phyloP scores from a whole-genome alignment of 2,113 vertebrate species.

The Haliaeetus leucogaster region DNA sequence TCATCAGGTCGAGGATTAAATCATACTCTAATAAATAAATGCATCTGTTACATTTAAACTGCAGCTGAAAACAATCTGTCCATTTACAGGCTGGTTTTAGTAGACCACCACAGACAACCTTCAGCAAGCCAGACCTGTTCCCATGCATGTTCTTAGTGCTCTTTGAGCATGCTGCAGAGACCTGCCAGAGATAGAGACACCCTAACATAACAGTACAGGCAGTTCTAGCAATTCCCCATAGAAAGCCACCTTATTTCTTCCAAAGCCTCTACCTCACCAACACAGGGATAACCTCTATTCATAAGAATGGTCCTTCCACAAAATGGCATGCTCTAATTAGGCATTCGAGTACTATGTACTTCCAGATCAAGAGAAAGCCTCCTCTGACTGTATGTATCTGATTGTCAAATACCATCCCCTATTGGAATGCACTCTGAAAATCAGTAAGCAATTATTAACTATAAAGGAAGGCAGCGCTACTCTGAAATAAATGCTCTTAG shows the following conservation, averaged over 20 bases:
- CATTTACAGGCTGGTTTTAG: neutral
- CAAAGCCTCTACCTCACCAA: neutral
- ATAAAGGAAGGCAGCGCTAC: neutral
- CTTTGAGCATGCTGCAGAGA: neutral
- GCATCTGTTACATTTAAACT: neutral
- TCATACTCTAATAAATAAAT: neutral
- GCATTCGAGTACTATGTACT: neutral
- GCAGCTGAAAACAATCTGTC: neutral
- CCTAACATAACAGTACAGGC: neutral
- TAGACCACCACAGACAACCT: neutral
- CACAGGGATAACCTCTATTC: neutral
- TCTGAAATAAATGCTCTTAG: neutral
- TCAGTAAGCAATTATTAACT: neutral
- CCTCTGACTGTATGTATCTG: neutral
- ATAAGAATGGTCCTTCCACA: neutral
- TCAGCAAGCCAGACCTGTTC: neutral
- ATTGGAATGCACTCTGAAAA: neutral
- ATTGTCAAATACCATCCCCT: neutral
- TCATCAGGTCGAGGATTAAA: neutral
- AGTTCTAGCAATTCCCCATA: neutral
- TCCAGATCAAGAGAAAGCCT: neutral
- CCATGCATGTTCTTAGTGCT: neutral
- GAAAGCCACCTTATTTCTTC: neutral
- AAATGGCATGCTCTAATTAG: neutral
- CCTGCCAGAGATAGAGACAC: neutral